Conservation (phyloP, 2,113 vertebrate genomes). For the Formicarius rufipectus region DNA sequence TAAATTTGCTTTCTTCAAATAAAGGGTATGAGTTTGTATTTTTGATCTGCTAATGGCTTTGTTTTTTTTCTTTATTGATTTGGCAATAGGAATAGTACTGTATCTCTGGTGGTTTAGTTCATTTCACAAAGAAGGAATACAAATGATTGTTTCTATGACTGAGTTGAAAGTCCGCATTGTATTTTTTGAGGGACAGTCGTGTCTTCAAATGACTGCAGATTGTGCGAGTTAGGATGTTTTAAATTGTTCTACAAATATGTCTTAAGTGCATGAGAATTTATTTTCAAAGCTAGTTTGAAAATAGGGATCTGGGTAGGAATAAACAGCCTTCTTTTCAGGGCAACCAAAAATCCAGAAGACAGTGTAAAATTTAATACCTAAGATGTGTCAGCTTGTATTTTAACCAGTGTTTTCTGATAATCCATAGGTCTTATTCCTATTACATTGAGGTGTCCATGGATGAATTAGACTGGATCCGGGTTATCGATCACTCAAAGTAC, state of each 20-base stretch:
- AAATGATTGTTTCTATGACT: background rate
- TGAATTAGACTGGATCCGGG: slow-evolving; percentile 96
- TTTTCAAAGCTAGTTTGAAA: background rate
- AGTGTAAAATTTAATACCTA: background rate
- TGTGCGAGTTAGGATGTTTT: slow-evolving; percentile 9
- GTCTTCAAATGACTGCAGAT: background rate
- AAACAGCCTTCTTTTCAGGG: background rate
- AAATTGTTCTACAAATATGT: slow-evolving; percentile 1
- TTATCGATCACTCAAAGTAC: slow-evolving; percentile 92
- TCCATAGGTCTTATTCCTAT: slow-evolving; percentile 92
- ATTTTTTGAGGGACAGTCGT: background rate
- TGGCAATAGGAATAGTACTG: slow-evolving; percentile 9
- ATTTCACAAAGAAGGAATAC: background rate
- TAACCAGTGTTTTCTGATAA: slow-evolving; percentile 1
- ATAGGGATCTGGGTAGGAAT: background rate
- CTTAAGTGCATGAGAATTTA: background rate
- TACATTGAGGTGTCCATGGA: slow-evolving; percentile 99
- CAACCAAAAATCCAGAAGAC: background rate
- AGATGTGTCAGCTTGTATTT: background rate
- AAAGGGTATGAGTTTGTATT: slow-evolving; percentile 42
- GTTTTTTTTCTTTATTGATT: slow-evolving; percentile 16
- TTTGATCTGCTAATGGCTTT: slow-evolving; percentile 34
- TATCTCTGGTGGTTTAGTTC: slow-evolving; percentile 27
- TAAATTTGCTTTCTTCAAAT: slow-evolving; percentile 25
- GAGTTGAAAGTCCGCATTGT: background rate